Evolutionary conservation across 1,140 invertebrate genomes (phyloP).

Genomic region (Magallana angulata): DNA sequence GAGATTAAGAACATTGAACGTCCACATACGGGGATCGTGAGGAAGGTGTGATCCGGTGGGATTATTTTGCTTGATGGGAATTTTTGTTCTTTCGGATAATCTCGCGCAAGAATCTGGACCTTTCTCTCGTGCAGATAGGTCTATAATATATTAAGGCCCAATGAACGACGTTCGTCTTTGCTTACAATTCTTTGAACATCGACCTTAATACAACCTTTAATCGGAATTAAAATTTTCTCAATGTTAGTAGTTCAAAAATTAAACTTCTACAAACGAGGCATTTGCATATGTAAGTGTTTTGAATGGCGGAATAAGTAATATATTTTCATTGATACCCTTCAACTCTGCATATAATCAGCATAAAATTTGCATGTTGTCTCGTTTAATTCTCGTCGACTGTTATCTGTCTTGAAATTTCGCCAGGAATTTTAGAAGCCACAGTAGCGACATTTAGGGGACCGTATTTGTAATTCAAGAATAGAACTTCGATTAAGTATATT

Average conservation of each 20-base stretch:
- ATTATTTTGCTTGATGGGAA: not conserved
- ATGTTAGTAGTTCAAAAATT: not conserved
- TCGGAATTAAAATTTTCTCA: not conserved
- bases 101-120: not conserved
- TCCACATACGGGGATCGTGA: not conserved
- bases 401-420: slow-evolving; percentile 10
- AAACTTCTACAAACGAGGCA: not conserved
- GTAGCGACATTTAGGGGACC: not conserved
- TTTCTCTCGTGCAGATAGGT: not conserved
- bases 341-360: slow-evolving; percentile 18
- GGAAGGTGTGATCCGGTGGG: not conserved
- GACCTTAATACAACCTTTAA: slow-evolving; percentile 1
- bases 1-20: not conserved
- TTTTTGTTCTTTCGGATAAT: not conserved
- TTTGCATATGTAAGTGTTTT: slow-evolving; percentile 20
- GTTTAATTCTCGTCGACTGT: not conserved
- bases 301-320: slow-evolving; percentile 16
- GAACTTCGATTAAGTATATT: not conserved
- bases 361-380: slow-evolving; percentile 11
- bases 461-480: not conserved
- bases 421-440: not conserved
- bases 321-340: slow-evolving; percentile 24
- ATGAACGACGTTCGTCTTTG: not conserved
- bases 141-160: not conserved
- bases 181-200: not conserved